Evolutionary conservation across 2,888 invertebrate genomes (phyloP).

Genomic region (Cynaeus angustus): DNA sequence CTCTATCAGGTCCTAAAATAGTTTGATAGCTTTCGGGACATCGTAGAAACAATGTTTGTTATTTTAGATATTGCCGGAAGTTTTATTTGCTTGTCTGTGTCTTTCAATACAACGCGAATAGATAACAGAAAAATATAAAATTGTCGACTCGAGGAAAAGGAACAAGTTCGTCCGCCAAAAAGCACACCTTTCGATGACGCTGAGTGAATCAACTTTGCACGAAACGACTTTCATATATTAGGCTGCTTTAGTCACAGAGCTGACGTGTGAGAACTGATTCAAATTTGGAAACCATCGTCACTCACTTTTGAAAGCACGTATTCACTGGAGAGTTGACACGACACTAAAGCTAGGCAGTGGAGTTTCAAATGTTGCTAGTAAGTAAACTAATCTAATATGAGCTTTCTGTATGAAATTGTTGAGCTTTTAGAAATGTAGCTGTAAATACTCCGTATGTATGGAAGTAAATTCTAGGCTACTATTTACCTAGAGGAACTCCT

Average conservation of each 20-base stretch:
- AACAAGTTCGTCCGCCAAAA: conserved; percentile 11
- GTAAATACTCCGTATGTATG: too few species aligned
- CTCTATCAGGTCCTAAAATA: conserved; percentile 20
- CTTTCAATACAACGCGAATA: conserved; percentile 23
- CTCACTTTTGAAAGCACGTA: conserved; percentile 7
- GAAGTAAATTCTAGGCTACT: too few species aligned
- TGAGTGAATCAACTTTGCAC: conserved; percentile 18
- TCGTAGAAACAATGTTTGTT: conserved; percentile 28
- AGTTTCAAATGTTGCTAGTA: neutral
- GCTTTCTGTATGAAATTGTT: neutral
- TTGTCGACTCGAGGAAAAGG: conserved; percentile 9
- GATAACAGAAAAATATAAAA: conserved; percentile 11
- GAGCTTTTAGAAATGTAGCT: neutral
- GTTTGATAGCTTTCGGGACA: conserved; percentile 18
- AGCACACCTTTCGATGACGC: conserved; percentile 28
- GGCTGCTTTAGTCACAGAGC: conserved; percentile 13
- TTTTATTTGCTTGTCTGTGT: conserved; percentile 25
- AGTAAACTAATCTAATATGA: neutral
- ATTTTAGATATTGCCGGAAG: conserved; percentile 30
- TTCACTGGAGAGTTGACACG: neutral
- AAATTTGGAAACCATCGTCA: conserved; percentile 15
- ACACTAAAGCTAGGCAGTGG: neutral
- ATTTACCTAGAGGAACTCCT: too few species aligned
- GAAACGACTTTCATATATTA: conserved; percentile 27
- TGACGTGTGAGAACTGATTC: conserved; percentile 18